Conservation (phyloP, 2,113 vertebrate species). For the Bubo bubo region DNA sequence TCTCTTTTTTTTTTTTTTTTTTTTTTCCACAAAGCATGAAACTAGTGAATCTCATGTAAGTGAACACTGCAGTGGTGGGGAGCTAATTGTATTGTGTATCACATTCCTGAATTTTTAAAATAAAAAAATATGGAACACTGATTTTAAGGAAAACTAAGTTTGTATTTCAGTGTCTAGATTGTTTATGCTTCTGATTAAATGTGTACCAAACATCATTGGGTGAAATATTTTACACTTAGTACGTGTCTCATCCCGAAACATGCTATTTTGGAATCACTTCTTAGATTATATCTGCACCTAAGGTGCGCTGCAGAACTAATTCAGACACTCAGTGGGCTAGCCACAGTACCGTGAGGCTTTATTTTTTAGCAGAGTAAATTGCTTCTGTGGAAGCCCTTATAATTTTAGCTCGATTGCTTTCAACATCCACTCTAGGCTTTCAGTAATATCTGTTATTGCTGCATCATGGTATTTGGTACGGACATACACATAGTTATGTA, state of each 20-base stretch:
- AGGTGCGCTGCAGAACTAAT: neutral
- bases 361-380: neutral
- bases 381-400: neutral
- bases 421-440: neutral
- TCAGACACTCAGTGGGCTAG: neutral
- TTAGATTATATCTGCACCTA: neutral
- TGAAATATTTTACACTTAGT: neutral
- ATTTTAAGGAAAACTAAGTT: constrained; percentile 47
- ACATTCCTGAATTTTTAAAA: constrained; percentile 63
- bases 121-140: constrained; percentile 38
- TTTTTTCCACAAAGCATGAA: neutral
- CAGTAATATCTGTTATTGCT: neutral
- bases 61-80: constrained; percentile 42
- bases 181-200: neutral
- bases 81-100: constrained; percentile 60
- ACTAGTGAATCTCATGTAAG: constrained; percentile 31
- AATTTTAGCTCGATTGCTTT: neutral
- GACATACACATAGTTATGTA: neutral
- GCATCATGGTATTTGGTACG: neutral
- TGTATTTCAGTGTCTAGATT: constrained; percentile 14
- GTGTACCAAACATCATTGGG: neutral
- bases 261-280: neutral
- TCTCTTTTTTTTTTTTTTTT: neutral
- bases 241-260: neutral
- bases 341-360: neutral